A percentile compares a stretch with the other conserved stretches of the same genome.
phyloP scores from a whole-genome alignment of 2,113 vertebrate species.

The Ictidomys tridecemlineatus region DNA sequence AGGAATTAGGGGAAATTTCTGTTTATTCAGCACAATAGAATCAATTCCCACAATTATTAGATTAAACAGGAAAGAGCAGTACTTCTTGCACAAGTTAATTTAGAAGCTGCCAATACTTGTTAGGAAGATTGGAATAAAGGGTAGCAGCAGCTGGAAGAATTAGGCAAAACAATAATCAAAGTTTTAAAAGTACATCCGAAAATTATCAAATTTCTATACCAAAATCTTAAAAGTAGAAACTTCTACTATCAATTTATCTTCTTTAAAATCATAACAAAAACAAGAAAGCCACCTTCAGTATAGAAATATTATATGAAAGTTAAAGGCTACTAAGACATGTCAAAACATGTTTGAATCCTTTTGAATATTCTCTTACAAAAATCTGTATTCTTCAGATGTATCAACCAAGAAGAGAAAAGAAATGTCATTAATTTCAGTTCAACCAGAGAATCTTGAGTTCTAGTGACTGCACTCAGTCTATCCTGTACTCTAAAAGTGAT shows the following conservation, averaged over 20 bases:
- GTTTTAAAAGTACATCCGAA: not conserved
- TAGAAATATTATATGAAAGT: not conserved
- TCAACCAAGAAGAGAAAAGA: not conserved
- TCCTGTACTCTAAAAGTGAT: not conserved
- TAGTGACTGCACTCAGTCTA: not conserved
- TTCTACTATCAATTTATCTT: not conserved
- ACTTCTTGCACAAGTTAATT: constrained; percentile 3
- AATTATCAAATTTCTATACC: not conserved
- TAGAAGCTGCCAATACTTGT: constrained; percentile 3
- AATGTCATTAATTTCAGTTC: not conserved
- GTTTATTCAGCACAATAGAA: not conserved
- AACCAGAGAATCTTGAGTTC: not conserved
- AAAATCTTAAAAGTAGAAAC: not conserved
- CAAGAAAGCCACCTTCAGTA: constrained; percentile 14
- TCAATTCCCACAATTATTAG: not conserved
- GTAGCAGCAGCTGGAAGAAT: not conserved
- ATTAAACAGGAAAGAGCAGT: not conserved
- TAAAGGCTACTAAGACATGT: not conserved
- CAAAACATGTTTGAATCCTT: not conserved
- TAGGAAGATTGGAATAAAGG: not conserved
- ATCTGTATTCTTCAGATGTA: not conserved
- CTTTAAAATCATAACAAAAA: constrained; percentile 50
- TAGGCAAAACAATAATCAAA: constrained; percentile 12
- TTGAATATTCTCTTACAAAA: constrained; percentile 1
- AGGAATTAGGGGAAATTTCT: not conserved